Base-by-base conservation (phyloP, 2,888 invertebrate species). In the Hypolimnas misippus region DNA sequence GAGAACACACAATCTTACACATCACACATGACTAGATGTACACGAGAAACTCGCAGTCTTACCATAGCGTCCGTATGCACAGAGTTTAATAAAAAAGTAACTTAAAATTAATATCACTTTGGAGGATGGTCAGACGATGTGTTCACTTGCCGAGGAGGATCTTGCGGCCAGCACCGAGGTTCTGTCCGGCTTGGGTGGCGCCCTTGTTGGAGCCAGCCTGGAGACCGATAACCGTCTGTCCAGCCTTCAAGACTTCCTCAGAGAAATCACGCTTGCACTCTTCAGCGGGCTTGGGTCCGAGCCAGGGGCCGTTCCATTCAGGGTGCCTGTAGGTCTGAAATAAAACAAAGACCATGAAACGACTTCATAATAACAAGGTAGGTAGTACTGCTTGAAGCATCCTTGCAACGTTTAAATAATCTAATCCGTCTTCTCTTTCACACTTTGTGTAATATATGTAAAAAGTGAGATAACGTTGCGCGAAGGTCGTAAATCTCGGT, bases 141-240 rank as follows among this genome's bases (percentile, higher is more conserved):
- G 75, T 80, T 94, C 94, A 97, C 95, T 98, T 97, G 93, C 97
- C 97, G 83, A 97, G 93, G 81, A 98, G 94, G 92, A 97, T 97
- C 88, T 97, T 97, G 83, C 97, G 96, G 75, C 96, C 95, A 71
- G 97, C 97, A 69, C 98, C 98, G 64, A 98, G 93, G 89, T 96
- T 98, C 85, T 95, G 95, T 29, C 98, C 98, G 29, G 97, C 95
- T 89, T 98, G 98, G 66, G 96, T 96, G 75, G 98, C 98, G 46
- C 98, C 98, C 92, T 98, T 98, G 95, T 99, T 99, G 85, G 95
- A 96, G 64, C 99, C 99, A 74, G 98, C 98, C 89, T 99, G 98
- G 56, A 99, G 96, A 77, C 98, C 98, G 77, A 99, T 96, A 78
- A 98, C 93, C 72, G 95, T 94, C 90, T 98, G 94, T 25, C 98